A percentile compares a stretch with the other conserved stretches of the same genome.
These are phyloP conservation scores for Xenus cinereus DNA, from an alignment of 2,113 vertebrate species.

Conservation along the genomic window DNA sequence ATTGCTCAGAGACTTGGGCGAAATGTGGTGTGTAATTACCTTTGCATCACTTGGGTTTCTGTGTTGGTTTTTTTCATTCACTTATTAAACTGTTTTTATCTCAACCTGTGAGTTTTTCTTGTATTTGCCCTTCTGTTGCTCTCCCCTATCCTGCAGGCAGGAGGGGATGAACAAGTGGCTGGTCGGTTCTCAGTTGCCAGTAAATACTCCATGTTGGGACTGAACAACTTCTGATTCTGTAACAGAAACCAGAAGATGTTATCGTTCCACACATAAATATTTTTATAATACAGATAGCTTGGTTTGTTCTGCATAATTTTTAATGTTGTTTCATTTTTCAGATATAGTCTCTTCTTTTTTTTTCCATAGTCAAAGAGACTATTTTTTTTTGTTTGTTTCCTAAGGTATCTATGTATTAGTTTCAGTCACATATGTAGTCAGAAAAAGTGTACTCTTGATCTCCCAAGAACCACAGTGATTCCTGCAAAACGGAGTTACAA, in stretches of 20 bases:
- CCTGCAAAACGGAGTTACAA: not conserved
- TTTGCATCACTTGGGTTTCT: not conserved
- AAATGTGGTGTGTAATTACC: not conserved
- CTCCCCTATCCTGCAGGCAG: not conserved
- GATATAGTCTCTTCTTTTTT: not conserved
- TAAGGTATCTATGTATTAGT: not conserved
- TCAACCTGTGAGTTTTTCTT: not conserved
- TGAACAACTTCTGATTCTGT: not conserved
- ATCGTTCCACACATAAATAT: not conserved
- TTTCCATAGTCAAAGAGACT: not conserved
- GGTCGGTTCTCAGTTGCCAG: not conserved
- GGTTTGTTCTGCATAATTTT: not conserved
- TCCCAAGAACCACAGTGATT: not conserved
- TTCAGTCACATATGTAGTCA: not conserved
- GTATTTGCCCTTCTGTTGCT: not conserved
- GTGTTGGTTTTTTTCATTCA: not conserved
- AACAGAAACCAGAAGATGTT: not conserved
- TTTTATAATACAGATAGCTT: not conserved
- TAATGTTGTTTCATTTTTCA: not conserved
- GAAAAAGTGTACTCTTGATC: not conserved
- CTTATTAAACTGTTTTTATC: not conserved
- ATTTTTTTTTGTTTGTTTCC: not conserved
- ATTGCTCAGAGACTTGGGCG: not conserved
- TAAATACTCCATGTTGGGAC: not conserved
- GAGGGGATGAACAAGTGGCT: not conserved